Percentiles rank a stretch among this genome's conserved stretches.
phyloP scores from a whole-genome alignment of 1,140 invertebrate genomes.

The Eubasilissa regina region DNA sequence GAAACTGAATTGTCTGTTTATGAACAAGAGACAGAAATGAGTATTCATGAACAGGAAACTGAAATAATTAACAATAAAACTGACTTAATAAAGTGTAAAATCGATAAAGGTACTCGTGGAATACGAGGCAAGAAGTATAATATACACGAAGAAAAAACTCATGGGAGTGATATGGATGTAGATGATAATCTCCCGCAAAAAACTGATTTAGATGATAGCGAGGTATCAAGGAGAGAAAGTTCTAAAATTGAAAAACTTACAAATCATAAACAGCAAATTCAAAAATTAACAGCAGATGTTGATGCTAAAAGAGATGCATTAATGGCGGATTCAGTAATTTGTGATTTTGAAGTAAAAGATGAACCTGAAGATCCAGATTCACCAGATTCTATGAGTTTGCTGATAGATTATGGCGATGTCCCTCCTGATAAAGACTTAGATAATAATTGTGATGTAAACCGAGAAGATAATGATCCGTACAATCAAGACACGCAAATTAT shows the following conservation, averaged over 20 bases:
- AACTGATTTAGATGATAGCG: neutral
- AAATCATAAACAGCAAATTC: conserved; percentile 2
- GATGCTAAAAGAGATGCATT: conserved; percentile 1
- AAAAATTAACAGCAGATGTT: neutral
- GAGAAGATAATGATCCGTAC: conserved; percentile 2
- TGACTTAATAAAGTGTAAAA: no score
- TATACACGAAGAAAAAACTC: neutral
- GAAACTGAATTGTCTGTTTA: no score
- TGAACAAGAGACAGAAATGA: no score
- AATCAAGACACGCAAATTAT: conserved; percentile 12
- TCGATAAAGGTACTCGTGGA: no score
- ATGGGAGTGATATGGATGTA: neutral
- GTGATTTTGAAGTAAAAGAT: conserved; percentile 13
- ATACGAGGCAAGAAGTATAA: neutral
- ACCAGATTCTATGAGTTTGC: conserved; percentile 18
- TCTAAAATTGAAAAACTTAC: neutral
- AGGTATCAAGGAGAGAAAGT: neutral
- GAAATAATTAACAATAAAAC: no score
- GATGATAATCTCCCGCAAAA: neutral
- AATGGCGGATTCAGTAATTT: conserved; percentile 17
- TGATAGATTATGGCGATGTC: neutral
- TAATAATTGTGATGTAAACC: no score
- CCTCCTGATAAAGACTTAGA: neutral
- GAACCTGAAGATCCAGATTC: neutral
- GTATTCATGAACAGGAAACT: no score